phyloP scores from a whole-genome alignment of 1,140 invertebrate genomes.

The Pachypeltis micranthus region DNA sequence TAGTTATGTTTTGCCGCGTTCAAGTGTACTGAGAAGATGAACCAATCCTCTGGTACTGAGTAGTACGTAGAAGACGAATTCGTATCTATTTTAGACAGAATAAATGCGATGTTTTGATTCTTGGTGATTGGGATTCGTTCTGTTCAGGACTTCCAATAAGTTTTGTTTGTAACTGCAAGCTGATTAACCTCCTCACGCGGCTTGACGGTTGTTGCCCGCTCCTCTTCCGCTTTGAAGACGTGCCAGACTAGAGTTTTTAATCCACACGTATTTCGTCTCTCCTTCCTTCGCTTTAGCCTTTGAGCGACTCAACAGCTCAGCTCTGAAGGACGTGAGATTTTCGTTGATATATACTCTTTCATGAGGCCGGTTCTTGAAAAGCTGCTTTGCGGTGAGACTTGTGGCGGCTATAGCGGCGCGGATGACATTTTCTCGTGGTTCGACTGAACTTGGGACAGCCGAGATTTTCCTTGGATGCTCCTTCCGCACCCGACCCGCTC shows the following conservation, averaged over 20 bases:
- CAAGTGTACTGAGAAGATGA: no score
- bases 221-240: background rate
- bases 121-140: no score
- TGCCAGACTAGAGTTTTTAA: background rate
- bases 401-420: background rate
- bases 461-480: background rate
- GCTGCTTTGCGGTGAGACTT: background rate
- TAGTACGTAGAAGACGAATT: no score
- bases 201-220: background rate
- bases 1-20: no score
- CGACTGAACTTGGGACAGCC: background rate
- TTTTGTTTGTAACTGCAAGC: no score
- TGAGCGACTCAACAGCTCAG: background rate
- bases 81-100: no score
- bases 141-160: no score
- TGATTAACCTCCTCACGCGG: no score
- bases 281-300: background rate
- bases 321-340: background rate
- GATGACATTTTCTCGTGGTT: background rate
- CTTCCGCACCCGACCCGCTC: background rate
- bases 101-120: no score
- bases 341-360: background rate
- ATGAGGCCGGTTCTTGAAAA: background rate
- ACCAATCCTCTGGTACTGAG: no score
- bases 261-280: background rate